Base-by-base conservation (phyloP, 1,140 invertebrate species). In the Phymastichus coffea region DNA sequence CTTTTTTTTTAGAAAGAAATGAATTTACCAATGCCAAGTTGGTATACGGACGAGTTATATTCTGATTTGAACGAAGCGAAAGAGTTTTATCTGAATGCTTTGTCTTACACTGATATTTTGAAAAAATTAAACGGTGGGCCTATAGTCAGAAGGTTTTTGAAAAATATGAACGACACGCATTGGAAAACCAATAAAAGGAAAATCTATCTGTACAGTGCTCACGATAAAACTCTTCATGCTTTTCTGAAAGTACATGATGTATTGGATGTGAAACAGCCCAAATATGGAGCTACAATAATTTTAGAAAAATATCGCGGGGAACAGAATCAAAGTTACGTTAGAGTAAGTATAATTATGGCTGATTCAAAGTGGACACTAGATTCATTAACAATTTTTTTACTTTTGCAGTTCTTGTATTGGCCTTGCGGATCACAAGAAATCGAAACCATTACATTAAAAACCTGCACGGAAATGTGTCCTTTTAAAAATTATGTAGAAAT, bases 191-290 rank as follows among this genome's bases (percentile, higher is more conserved):
- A 43, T 28, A 7, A 14, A 10, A 43, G 52, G 10, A 54, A 54
- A 43, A 43, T 54, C 4, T 54, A 54, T 28, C 14, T 54, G 14
- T 54, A 54, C 22, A 54, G 52, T 14, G 7, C 38, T 14, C 37
- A 54, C 17, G 40, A 43, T 41, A 54, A 54, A 43, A 54, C n/a
- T 20, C 9, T 54, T 4, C 40, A 54, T 33, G 25, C 37, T 14
- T 41, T 54, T 33, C 25, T 25, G 3, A 41, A 19, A 20, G n/a
- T 20, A 12, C 23, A 54, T n/a, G n/a, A 43, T 17, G 3, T 54
- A 8, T 8, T 1, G 12, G 7, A 43, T 7, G 4, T 15, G 0
- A 17, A 23, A 2, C 8, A 7, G 1, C 37, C 40, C 1, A 26
- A 43, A 23, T 54, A 54, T 17, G 52, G 40, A 0, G 15, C 37